A percentile compares a stretch with the other conserved stretches of the same genome.
Evolutionary conservation across 2,113 vertebrate genomes (phyloP).

Genomic region (Alces alces): DNA sequence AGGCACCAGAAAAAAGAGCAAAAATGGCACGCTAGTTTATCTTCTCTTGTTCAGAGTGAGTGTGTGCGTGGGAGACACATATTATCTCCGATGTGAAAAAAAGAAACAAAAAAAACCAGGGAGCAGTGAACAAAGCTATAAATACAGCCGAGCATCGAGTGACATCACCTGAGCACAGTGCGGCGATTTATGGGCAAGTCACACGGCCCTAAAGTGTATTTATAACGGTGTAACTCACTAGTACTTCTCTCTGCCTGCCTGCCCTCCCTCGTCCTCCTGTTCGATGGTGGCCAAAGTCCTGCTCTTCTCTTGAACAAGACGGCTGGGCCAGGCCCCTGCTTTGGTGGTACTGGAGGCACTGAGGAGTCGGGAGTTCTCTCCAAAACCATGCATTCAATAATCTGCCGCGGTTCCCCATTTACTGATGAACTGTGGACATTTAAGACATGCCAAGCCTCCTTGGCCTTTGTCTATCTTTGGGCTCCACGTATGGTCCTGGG

Average conservation of each 20-base stretch:
- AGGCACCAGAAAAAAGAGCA: background rate
- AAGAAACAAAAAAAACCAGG: background rate
- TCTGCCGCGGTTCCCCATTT: background rate
- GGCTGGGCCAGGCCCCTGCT: background rate
- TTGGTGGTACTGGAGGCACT: background rate
- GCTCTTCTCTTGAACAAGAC: background rate
- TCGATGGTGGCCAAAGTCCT: background rate
- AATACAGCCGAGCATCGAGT: constrained; percentile 27
- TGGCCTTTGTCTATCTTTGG: background rate
- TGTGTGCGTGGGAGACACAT: background rate
- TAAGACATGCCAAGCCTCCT: too few species aligned
- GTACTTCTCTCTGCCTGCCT: background rate
- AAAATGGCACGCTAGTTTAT: background rate
- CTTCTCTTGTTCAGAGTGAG: constrained; percentile 26
- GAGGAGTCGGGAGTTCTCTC: background rate
- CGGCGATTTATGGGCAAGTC: constrained; percentile 40
- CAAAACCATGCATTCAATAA: background rate
- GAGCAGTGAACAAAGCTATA: constrained; percentile 58
- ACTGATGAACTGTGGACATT: background rate
- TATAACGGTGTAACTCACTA: constrained; percentile 53
- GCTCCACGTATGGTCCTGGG: background rate
- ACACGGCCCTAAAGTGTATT: constrained; percentile 41
- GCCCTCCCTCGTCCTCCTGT: background rate
- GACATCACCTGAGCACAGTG: constrained; percentile 52
- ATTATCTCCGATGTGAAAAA: background rate